Evolutionary conservation across 2,113 vertebrate species (phyloP).

Genomic region (Acanthochromis polyacanthus): DNA sequence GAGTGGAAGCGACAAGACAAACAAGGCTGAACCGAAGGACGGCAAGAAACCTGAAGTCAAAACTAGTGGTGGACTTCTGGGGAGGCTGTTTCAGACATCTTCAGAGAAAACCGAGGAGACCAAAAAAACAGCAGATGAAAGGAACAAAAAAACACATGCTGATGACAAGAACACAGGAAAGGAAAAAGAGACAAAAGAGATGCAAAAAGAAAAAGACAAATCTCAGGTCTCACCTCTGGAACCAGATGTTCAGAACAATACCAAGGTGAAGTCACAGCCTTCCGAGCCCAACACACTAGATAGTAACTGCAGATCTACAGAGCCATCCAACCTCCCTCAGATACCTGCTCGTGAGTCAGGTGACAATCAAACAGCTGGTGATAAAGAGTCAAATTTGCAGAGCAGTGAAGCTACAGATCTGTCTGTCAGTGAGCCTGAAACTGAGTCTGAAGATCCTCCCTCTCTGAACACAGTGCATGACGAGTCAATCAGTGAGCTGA

Average conservation of each 20-base stretch:
- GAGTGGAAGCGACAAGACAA: constrained; percentile 69
- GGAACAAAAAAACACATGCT: not conserved
- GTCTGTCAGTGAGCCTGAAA: not conserved
- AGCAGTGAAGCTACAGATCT: not conserved
- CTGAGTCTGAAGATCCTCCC: constrained; percentile 16
- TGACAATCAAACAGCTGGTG: constrained; percentile 12
- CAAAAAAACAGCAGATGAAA: constrained; percentile 18
- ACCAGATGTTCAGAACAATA: not conserved
- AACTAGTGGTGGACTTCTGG: constrained; percentile 77
- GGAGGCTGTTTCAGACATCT: constrained; percentile 82
- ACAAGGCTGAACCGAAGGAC: constrained; percentile 63
- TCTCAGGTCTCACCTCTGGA: constrained; percentile 22
- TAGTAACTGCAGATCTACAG: constrained; percentile 2
- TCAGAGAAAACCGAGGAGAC: constrained; percentile 65
- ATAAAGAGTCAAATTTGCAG: constrained; percentile 14
- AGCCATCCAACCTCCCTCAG: not conserved
- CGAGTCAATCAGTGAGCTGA: constrained; percentile 2
- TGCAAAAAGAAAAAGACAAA: not conserved
- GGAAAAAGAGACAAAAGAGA: constrained; percentile 9
- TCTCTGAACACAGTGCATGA: not conserved
- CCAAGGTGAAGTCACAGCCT: not conserved
- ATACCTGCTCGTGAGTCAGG: not conserved
- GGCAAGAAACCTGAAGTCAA: constrained; percentile 78
- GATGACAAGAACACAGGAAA: constrained; percentile 20
- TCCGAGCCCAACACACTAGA: not conserved